Conservation (phyloP, 37 sponge, comb jelly and placozoan genomes). For the Geodia barretti region DNA sequence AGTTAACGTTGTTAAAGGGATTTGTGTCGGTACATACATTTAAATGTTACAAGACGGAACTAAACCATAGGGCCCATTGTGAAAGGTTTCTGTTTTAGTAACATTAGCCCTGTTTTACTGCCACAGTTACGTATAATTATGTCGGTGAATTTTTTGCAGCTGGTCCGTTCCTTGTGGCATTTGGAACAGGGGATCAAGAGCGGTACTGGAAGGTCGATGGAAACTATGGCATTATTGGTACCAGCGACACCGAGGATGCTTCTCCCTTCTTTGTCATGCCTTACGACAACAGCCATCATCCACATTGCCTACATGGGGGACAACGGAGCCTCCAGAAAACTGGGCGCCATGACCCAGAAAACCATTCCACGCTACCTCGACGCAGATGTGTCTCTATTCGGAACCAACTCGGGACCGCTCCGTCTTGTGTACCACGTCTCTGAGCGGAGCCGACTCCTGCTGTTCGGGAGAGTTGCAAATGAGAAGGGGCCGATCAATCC, state of each 20-base stretch:
- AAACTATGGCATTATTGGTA: conserved; percentile 15
- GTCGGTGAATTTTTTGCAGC: conserved; percentile 42
- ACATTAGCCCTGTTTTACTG: too few relatives aligned
- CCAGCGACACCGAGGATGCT: conserved; percentile 18
- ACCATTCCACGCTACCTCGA: conserved; percentile 48
- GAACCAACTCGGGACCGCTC: conserved; percentile 42
- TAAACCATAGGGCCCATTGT: too few relatives aligned
- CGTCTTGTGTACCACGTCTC: conserved; percentile 22
- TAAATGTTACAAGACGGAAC: too few relatives aligned
- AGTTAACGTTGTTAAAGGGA: too few relatives aligned
- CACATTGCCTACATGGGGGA: conserved; percentile 39
- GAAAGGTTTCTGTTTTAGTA: too few relatives aligned
- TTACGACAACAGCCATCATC: conserved; percentile 38
- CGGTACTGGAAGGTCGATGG: conserved; percentile 29
- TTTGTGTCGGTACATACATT: too few relatives aligned
- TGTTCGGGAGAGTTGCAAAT: conserved; percentile 30
- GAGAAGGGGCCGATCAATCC: conserved; percentile 6
- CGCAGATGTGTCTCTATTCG: conserved; percentile 17
- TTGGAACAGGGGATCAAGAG: background rate
- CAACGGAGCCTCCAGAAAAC: too few relatives aligned
- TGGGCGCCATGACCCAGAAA: background rate
- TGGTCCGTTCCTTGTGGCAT: conserved; percentile 58
- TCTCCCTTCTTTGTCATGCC: conserved; percentile 46
- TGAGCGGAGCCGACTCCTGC: conserved; percentile 13
- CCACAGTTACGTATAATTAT: too few relatives aligned